Conservation (phyloP, 2,113 vertebrate genomes). For the Austrofundulus limnaeus region DNA sequence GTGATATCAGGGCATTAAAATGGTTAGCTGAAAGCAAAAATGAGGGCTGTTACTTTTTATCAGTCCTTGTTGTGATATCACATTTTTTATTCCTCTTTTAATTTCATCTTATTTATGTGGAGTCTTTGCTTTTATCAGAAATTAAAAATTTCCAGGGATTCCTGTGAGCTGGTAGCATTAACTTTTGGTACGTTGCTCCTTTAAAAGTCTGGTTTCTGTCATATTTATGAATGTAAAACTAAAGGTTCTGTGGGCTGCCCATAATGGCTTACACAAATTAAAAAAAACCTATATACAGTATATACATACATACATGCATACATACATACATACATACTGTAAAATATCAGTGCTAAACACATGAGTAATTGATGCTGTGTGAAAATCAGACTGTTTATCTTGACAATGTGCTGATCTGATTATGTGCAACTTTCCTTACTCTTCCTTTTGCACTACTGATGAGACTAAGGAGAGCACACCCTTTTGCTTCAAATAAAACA, state of each 20-base stretch:
- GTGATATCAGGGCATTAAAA: constrained; percentile 50
- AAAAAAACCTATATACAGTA: no score
- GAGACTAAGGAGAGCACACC: constrained; percentile 50
- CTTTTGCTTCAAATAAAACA: constrained; percentile 74
- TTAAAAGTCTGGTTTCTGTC: constrained; percentile 32
- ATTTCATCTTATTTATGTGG: constrained; percentile 10
- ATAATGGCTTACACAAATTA: constrained; percentile 43
- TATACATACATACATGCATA: no score
- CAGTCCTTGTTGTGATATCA: background rate
- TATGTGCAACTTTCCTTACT: constrained; percentile 32
- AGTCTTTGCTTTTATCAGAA: constrained; percentile 35
- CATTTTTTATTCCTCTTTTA: background rate
- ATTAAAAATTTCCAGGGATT: constrained; percentile 19
- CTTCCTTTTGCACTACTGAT: constrained; percentile 63
- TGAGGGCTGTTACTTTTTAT: constrained; percentile 21
- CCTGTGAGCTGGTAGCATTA: constrained; percentile 20
- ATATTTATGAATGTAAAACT: constrained; percentile 63
- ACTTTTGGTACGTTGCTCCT: constrained; percentile 14
- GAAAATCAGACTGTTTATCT: constrained; percentile 40
- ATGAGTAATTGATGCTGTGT: constrained; percentile 29
- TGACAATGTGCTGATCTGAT: constrained; percentile 25
- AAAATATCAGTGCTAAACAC: constrained; percentile 34
- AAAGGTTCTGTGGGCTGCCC: constrained; percentile 35
- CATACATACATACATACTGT: no score
- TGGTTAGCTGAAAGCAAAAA: constrained; percentile 39